These are phyloP conservation scores for Pipistrellus nathusii DNA, from an alignment of 2,797 vertebrate species.

Conservation along the genomic window DNA sequence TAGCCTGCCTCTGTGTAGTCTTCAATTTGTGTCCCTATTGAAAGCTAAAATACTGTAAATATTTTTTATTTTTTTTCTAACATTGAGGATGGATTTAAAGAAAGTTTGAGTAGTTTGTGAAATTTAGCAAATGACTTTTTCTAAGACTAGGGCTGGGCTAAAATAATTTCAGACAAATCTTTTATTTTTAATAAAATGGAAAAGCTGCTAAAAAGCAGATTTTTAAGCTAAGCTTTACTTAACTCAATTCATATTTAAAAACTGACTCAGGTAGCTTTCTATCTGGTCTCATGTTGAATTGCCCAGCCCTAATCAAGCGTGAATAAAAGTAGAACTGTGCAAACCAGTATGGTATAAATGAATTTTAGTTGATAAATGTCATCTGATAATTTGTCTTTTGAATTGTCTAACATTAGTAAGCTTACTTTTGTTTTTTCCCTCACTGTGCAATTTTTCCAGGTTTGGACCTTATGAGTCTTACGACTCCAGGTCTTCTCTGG, in stretches of 20 bases:
- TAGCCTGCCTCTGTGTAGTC: constrained; percentile 54
- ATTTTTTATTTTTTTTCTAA: constrained; percentile 84
- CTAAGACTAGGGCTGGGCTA: constrained; percentile 91
- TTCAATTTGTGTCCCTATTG: constrained; percentile 63
- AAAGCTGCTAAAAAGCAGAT: constrained; percentile 84
- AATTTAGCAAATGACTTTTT: constrained; percentile 87
- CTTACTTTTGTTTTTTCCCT: constrained; percentile 92
- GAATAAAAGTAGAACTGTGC: constrained; percentile 86
- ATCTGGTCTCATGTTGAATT: constrained; percentile 87
- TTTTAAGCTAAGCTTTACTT: constrained; percentile 84
- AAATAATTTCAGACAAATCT: constrained; percentile 78
- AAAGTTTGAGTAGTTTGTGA: constrained; percentile 85
- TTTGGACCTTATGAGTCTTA: constrained; percentile 95
- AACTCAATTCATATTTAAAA: constrained; percentile 85
- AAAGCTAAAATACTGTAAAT: constrained; percentile 84
- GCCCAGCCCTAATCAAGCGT: constrained; percentile 90
- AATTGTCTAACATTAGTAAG: constrained; percentile 93
- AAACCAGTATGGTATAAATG: constrained; percentile 88
- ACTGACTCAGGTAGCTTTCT: constrained; percentile 90
- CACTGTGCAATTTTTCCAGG: constrained; percentile 93
- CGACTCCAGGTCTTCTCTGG: constrained; percentile 92
- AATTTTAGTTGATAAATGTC: constrained; percentile 93
- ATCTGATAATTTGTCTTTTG: constrained; percentile 91
- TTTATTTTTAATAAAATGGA: constrained; percentile 77
- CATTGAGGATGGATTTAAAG: constrained; percentile 83